Evolutionary conservation across 2,888 invertebrate species (phyloP), one percentile per base, ranked within the genome.

Genomic region (Nyleta sp.): DNA sequence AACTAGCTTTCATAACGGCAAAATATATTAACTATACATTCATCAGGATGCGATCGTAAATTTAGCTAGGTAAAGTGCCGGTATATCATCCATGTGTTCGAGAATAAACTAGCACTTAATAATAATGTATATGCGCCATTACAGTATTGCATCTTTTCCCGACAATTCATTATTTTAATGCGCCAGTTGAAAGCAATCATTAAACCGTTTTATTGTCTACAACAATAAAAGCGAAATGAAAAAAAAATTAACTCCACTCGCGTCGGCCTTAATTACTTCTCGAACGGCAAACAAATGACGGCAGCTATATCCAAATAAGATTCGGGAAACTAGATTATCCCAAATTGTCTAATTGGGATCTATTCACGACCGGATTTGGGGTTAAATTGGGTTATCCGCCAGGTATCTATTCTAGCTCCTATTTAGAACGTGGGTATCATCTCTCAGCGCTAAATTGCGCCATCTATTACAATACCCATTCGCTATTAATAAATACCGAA

Each of bases 21-120:
- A 72, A 76, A 80, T 80, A 76, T 76, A 80, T 80, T 71, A 70
- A 80, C 70, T 77, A 77, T 77, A 71, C 77, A 80, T 77, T 77
- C 80, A 74, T 80, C 76, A 80, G 77, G 52, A 73, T 65, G 80
- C 74, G 76, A 80, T 74, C 80, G 74, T 80, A 80, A 80, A 80
- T 80, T 80, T 73, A 7, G 67, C 74, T 57, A 60, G 76, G 48
- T 76, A 80, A 76, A 80, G 80, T 80, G 80, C 80, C 80, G 70
- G 76, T 80, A 80, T 76, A 80, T 80, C 80, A 80, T 73, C 80
- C 80, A 73, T 70, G 80, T 70, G 75, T 80, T 80, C 67, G 76
- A 76, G 79, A 80, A 80, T 76, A 80, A 80, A 76, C 72, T 76
- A 76, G 73, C 76, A 73, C 76, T 80, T 80, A 76, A 80, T 80